Percentiles rank a stretch among this genome's conserved stretches.
These are phyloP conservation scores for Brachymystax lenok DNA, from an alignment of 2,797 vertebrate genomes.

Conservation along the genomic window DNA sequence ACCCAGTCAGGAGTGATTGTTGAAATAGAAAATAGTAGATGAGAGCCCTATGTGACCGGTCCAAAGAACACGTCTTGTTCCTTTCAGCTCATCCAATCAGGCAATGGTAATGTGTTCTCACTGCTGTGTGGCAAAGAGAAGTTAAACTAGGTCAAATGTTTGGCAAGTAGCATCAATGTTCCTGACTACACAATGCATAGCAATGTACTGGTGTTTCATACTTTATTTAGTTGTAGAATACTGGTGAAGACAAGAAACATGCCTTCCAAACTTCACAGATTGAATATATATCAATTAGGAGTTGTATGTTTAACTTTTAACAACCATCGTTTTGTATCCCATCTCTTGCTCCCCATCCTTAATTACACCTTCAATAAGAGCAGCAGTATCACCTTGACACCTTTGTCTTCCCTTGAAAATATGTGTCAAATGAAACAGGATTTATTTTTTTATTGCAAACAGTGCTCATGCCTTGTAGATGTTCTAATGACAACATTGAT, in stretches of 20 bases:
- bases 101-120: background rate
- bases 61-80: background rate
- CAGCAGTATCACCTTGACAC: slow-evolving; percentile 16
- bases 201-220: background rate
- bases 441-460: slow-evolving; percentile 43
- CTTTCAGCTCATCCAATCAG: background rate
- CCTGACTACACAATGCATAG: background rate
- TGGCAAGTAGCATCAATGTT: slow-evolving; percentile 29
- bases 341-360: slow-evolving; percentile 15
- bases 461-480: slow-evolving; percentile 30
- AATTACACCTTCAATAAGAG: slow-evolving; percentile 12
- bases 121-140: background rate
- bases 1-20: background rate
- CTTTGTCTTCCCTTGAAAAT: slow-evolving; percentile 11
- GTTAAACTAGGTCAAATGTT: background rate
- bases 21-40: background rate
- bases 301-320: background rate
- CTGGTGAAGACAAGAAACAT: background rate
- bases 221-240: background rate
- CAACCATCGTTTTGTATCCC: background rate
- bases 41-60: too few relatives aligned
- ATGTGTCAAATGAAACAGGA: slow-evolving; percentile 30
- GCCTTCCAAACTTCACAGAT: background rate
- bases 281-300: background rate
- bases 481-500: slow-evolving; percentile 32